Evolutionary conservation across 2,113 vertebrate species (phyloP), one percentile per base, ranked within the genome.

Genomic region (Acinonyx jubatus): DNA sequence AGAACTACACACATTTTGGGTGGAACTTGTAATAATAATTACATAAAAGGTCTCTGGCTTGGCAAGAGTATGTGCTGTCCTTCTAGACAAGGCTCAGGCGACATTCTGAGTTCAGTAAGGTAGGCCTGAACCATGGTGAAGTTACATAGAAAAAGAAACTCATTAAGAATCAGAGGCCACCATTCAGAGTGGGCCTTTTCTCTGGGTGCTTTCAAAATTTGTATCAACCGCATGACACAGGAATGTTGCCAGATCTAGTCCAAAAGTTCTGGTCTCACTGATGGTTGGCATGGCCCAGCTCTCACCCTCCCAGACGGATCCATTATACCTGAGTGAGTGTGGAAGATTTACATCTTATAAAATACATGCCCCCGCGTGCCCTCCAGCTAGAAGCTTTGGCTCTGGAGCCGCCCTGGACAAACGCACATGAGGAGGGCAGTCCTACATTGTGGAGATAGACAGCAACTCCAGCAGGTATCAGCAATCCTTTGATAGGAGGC

Each of bases 61-160:
- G 57, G 76, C 10, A 13, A 29, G 79, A 55, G 9, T 11, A 38
- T 5, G 10, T 5, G 33, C 7, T 7, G 9, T 14, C 80, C 41
- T 45, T 33, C 33, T 9, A 11, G 38, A 71, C 0, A 1, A 68
- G 4, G 50, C 23, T 23, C 69, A 25, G 19, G 21, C 1, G 3
- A 45, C n/a, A 36, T 48, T 68, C 78, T 3, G 5, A 66, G 68
- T 66, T 74, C 45, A 71, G 52, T 13, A 25, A 61, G 33, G 27
- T 4, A 7, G 25, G 27, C 31, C 41, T 3, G 61, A 55, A 31
- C 50, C 31, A 5, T 4, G 33, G 9, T 29, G 8, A 29, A 29
- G 41, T n/a, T 0, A 84, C 71, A 66, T 4, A 11, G 18, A 33
- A 38, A 78, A 18, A 38, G 12, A 33, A 41, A 78, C 16, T 3